Evolutionary conservation across 1,140 invertebrate species (phyloP), one percentile per base, ranked within the genome.

Genomic region (Ceratosolen solmsi): DNA sequence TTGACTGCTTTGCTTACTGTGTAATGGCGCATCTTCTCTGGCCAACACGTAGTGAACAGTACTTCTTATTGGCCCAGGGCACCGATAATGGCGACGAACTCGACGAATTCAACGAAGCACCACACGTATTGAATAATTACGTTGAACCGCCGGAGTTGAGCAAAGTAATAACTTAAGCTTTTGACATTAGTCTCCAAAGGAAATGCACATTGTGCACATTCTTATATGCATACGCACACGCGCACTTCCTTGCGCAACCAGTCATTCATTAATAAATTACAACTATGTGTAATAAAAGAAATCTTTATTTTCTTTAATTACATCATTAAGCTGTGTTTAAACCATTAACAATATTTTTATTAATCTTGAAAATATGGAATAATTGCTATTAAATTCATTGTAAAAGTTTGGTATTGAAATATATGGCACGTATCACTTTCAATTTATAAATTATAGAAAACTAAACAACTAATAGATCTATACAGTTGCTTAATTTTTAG

Each of bases 11-110:
- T 84, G 97, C 97, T 27, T 98, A 97, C 90, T 96, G 96, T 86
- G 96, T 98, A 9, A 97, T 99, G 95, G 95, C 97, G 0, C 97
- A 98, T 90, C 92, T 99, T 74, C 91, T 99, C 79, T 99, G 97
- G 97, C 98, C 97, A 25, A 97, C 96, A 63, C 92, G 96, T 81
- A 96, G 96, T 46, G 96, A 98, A 84, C 96, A 98, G 89, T 98
- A 98, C 92, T 95, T 98, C 86, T 92, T 97, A 68, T 91, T 98
- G 5, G 94, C 96, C 89, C 94, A 93, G 85, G 91, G 93, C 88
- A 93, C 93, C 51, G 95, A 96, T 85, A 89, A 95, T 92, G 92
- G 95, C 27, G 94, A 97, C 84, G 97, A 98, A 90, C 90, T 98
- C 65, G 96, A 98, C 86, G 96, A 97, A 90, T 97, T 98, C 87